Evolutionary conservation across 2,113 vertebrate species (phyloP).

Genomic region (Cranoglanis bouderius): DNA sequence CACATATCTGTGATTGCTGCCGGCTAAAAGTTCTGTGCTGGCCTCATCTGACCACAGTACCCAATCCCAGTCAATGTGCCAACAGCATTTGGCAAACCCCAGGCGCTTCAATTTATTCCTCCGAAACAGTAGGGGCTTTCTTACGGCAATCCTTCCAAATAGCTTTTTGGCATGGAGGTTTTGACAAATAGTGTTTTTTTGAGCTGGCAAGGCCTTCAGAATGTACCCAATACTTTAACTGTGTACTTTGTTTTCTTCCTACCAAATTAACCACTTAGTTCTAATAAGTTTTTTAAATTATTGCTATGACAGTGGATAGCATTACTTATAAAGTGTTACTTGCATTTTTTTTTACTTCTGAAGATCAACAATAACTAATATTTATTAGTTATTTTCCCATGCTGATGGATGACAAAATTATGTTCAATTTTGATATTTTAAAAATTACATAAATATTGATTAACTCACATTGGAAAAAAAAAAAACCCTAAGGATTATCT

Average conservation of each 20-base stretch:
- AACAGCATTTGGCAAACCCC: constrained; percentile 28
- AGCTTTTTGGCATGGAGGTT: constrained; percentile 13
- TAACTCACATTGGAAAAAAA: background rate
- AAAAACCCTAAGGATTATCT: background rate
- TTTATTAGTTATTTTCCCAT: background rate
- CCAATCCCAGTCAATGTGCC: constrained; percentile 12
- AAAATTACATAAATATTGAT: background rate
- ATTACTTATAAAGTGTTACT: background rate
- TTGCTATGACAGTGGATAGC: background rate
- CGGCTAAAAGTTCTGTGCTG: constrained; percentile 5
- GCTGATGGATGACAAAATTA: background rate
- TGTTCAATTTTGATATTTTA: background rate
- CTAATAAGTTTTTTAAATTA: background rate
- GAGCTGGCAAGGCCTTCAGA: constrained; percentile 14
- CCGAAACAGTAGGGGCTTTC: constrained; percentile 27
- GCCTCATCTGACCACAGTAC: constrained; percentile 18
- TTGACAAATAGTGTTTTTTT: constrained; percentile 23
- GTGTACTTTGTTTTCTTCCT: constrained; percentile 1
- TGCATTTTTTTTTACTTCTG: background rate
- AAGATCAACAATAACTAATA: background rate
- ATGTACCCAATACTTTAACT: background rate
- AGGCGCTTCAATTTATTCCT: constrained; percentile 32
- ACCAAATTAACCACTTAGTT: constrained; percentile 12
- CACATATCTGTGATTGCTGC: background rate
- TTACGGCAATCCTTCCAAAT: constrained; percentile 21